Percentiles rank a stretch among this genome's conserved stretches.
phyloP scores from a whole-genome alignment of 2,113 vertebrate genomes.

The Camelus dromedarius region DNA sequence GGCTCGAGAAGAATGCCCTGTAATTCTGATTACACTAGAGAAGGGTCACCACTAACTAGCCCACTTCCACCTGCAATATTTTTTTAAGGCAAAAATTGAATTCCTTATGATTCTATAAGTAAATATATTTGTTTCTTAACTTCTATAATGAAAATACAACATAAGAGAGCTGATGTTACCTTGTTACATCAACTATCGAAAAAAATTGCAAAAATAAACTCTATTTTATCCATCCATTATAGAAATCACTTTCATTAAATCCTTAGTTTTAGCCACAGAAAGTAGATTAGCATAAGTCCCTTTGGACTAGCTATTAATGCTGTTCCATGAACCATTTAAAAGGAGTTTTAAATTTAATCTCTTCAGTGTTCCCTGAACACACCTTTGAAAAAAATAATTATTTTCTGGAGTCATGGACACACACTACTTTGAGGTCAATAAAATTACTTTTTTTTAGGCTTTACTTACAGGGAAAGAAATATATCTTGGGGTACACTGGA shows the following conservation, averaged over 20 bases:
- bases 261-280: slow-evolving; percentile 62
- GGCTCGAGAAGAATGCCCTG: not conserved
- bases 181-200: not conserved
- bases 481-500: not conserved
- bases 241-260: slow-evolving; percentile 70
- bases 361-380: slow-evolving; percentile 59
- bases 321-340: slow-evolving; percentile 75
- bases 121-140: slow-evolving; percentile 29
- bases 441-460: slow-evolving; percentile 49
- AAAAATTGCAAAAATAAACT: slow-evolving; percentile 37
- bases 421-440: slow-evolving; percentile 66
- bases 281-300: slow-evolving; percentile 76
- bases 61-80: not conserved
- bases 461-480: slow-evolving; percentile 60
- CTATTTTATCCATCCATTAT: slow-evolving; percentile 51
- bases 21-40: not conserved
- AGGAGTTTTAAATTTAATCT: slow-evolving; percentile 76
- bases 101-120: not conserved
- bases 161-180: not conserved
- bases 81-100: slow-evolving; percentile 4
- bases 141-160: not conserved
- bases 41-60: not conserved
- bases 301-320: slow-evolving; percentile 75
- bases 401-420: slow-evolving; percentile 60
- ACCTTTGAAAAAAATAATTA: slow-evolving; percentile 59